A percentile compares a stretch with the other conserved stretches of the same genome.
Evolutionary conservation across 1,140 invertebrate species (phyloP).

Genomic region (Anastatus disparis): DNA sequence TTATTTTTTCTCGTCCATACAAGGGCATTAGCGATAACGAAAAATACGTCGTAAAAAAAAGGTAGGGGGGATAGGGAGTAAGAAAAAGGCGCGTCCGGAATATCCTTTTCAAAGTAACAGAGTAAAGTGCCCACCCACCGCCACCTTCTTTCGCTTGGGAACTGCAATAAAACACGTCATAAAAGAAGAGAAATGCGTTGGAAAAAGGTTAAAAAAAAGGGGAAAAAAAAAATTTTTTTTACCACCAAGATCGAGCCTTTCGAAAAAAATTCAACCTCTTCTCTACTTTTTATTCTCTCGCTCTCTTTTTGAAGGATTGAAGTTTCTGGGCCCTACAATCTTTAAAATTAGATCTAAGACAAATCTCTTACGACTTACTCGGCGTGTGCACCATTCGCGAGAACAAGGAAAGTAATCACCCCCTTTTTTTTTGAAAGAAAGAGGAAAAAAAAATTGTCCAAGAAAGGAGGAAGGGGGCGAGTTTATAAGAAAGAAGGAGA

Average conservation of each 20-base stretch:
- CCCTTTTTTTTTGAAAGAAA: neutral
- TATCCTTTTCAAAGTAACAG: constrained; percentile 34
- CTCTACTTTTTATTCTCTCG: too few relatives aligned
- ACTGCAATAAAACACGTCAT: constrained; percentile 40
- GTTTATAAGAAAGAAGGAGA: constrained; percentile 8
- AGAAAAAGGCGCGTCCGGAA: constrained; percentile 7
- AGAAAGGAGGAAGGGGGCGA: neutral
- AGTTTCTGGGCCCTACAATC: constrained; percentile 6
- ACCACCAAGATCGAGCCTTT: neutral
- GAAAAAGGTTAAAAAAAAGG: constrained; percentile 17
- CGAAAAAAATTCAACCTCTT: too few relatives aligned
- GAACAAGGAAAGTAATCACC: constrained; percentile 20
- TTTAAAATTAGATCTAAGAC: constrained; percentile 40
- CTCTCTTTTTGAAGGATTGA: too few relatives aligned
- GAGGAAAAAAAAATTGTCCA: constrained; percentile 2
- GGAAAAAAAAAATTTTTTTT: constrained; percentile 2
- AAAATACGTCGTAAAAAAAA: constrained; percentile 35
- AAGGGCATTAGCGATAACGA: constrained; percentile 31
- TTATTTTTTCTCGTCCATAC: too few relatives aligned
- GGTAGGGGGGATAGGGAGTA: too few relatives aligned
- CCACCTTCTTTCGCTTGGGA: too few relatives aligned
- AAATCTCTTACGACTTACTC: constrained; percentile 30
- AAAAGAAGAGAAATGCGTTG: constrained; percentile 30
- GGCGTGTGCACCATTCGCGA: neutral
- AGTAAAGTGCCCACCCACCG: constrained; percentile 21